These are phyloP conservation scores for Rhynchotus rufescens DNA, from an alignment of 2,797 vertebrate genomes.

Conservation along the genomic window DNA sequence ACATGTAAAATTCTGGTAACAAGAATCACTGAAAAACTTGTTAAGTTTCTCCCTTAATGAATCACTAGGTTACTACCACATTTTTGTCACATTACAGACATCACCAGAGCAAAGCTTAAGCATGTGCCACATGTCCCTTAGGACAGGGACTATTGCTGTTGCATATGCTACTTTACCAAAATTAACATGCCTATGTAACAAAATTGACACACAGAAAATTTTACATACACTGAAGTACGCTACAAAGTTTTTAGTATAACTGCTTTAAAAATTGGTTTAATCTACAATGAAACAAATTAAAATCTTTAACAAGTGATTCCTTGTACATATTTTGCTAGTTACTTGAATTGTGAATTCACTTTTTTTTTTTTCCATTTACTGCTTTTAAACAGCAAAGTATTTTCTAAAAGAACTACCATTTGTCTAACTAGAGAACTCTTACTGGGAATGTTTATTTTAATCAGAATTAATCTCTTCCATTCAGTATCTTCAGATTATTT, in stretches of 20 bases:
- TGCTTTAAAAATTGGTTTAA: neutral
- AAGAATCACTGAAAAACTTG: neutral
- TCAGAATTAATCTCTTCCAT: neutral
- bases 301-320: neutral
- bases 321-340: neutral
- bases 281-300: neutral
- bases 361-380: neutral
- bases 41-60: neutral
- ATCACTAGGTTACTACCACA: neutral
- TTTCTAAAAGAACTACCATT: neutral
- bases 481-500: neutral
- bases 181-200: rapidly evolving
- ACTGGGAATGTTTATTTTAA: neutral
- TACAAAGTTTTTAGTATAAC: neutral
- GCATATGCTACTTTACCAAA: rapidly evolving
- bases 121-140: neutral
- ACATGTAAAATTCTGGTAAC: neutral
- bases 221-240: neutral
- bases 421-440: neutral
- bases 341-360: neutral
- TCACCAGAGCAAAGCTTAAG: neutral
- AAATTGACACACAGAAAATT: neutral
- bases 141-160: neutral
- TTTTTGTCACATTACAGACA: neutral
- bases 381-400: neutral